These are phyloP conservation scores for Mohoua ochrocephala DNA, from an alignment of 2,113 vertebrate genomes.

Conservation along the genomic window DNA sequence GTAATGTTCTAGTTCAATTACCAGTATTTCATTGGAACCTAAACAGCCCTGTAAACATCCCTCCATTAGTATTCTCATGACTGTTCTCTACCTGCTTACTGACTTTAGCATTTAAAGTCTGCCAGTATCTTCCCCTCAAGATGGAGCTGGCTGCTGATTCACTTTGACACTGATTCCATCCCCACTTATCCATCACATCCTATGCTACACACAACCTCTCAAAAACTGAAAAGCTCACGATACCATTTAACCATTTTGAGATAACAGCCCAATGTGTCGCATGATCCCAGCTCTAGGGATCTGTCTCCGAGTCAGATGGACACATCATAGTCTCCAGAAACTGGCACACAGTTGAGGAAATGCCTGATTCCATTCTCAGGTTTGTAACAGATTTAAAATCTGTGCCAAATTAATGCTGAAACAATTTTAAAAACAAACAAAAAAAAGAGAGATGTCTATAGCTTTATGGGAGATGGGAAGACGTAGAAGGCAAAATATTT, in stretches of 20 bases:
- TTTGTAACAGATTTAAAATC: neutral
- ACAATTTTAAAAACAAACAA: neutral
- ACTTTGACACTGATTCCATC: neutral
- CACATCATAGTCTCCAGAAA: neutral
- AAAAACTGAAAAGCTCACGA: neutral
- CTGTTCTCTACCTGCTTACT: neutral
- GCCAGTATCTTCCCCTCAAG: neutral
- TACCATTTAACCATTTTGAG: neutral
- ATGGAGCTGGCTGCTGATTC: neutral
- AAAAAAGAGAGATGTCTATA: neutral
- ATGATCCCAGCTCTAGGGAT: neutral
- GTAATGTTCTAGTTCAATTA: neutral
- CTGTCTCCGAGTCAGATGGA: neutral
- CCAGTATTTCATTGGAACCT: neutral
- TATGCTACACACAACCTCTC: neutral
- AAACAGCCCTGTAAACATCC: neutral
- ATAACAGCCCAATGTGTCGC: neutral
- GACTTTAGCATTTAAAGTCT: neutral
- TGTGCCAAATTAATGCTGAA: neutral
- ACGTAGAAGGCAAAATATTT: neutral
- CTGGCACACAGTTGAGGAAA: neutral
- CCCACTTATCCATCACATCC: neutral
- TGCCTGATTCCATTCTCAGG: neutral
- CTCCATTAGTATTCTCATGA: neutral
- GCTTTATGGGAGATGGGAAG: neutral